Percentiles rank a stretch among this genome's conserved stretches.
Conservation (phyloP, 2,888 invertebrate genomes). For the Agrypnus murinus region DNA sequence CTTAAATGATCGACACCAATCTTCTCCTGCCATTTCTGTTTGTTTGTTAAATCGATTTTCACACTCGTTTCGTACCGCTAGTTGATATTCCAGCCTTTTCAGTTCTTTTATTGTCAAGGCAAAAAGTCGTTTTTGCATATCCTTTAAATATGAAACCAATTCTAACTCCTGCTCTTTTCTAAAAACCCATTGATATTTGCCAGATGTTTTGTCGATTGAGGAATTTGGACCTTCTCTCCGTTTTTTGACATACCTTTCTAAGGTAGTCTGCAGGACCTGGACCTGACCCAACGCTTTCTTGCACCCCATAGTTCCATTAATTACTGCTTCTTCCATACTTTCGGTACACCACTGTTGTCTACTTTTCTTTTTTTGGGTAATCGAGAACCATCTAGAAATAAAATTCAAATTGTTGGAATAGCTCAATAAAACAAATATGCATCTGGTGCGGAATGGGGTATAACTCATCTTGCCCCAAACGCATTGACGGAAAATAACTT, state of each 20-base stretch:
- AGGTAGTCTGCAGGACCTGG: slow-evolving; percentile 5
- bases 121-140: neutral
- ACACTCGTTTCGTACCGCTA: neutral
- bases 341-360: slow-evolving; percentile 6
- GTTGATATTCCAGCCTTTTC: neutral
- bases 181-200: neutral
- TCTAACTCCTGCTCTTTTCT: slow-evolving; percentile 12
- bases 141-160: neutral
- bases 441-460: slow-evolving; percentile 3
- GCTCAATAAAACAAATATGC: neutral
- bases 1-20: neutral
- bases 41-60: neutral
- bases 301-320: neutral
- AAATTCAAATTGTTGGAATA: neutral
- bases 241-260: slow-evolving; percentile 20
- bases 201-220: neutral
- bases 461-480: neutral
- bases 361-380: neutral
- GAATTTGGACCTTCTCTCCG: no score
- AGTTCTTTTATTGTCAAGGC: neutral
- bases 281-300: neutral
- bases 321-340: neutral
- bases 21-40: neutral
- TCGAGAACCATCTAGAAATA: neutral
- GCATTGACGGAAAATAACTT: no score